A percentile compares a stretch with the other conserved stretches of the same genome.
These are phyloP conservation scores for Agriopis marginaria DNA, from an alignment of 2,888 invertebrate species.

Conservation along the genomic window DNA sequence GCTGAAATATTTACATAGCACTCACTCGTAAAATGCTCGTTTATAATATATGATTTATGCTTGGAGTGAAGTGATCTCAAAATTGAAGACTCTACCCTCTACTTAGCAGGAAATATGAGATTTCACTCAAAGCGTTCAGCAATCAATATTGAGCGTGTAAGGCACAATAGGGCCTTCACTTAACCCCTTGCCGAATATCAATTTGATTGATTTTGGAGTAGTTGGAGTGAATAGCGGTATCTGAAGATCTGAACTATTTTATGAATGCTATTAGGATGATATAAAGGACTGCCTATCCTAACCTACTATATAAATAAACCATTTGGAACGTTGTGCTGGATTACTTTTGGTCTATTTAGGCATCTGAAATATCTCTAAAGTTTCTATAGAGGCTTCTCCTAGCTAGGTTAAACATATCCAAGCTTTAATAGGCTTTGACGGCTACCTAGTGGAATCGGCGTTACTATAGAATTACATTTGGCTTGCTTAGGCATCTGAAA, in stretches of 20 bases:
- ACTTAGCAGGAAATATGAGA: conserved; percentile 24
- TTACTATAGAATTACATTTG: background rate
- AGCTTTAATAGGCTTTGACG: too few relatives aligned
- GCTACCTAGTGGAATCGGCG: too few relatives aligned
- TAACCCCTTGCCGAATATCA: conserved; percentile 49
- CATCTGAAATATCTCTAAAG: conserved; percentile 3
- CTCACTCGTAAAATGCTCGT: background rate
- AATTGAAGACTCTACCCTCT: conserved; percentile 13
- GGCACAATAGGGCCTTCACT: conserved; percentile 41
- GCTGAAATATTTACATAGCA: background rate
- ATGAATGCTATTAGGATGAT: conserved; percentile 48
- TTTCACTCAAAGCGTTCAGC: conserved; percentile 19
- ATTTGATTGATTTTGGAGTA: conserved; percentile 59
- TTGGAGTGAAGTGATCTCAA: conserved; percentile 3
- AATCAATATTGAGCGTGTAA: conserved; percentile 37
- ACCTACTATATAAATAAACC: background rate
- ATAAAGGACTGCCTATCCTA: background rate
- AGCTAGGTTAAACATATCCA: too few relatives aligned
- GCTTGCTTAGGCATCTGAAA: background rate
- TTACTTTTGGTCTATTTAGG: background rate
- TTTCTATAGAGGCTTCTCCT: too few relatives aligned
- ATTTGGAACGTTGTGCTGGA: background rate
- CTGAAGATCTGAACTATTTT: conserved; percentile 60
- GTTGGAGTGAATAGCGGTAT: conserved; percentile 52
- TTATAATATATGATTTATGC: background rate